Conservation (phyloP, 1,140 invertebrate genomes). For the Trialeurodes vaporariorum region DNA sequence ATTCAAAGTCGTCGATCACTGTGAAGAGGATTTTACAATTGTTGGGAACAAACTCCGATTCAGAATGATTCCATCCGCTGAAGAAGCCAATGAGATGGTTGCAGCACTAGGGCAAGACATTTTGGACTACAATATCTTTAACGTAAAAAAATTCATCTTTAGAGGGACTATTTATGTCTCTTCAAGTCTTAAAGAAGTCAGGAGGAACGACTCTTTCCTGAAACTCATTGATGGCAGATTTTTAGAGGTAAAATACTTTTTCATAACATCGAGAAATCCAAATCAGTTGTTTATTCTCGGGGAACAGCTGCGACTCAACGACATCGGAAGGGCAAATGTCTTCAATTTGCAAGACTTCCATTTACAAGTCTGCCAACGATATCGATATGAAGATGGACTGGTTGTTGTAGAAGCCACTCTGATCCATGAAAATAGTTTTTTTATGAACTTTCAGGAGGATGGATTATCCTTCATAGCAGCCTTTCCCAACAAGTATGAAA, state of each 20-base stretch:
- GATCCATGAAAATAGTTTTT: too few species aligned
- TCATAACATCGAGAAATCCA: neutral
- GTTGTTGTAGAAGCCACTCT: too few species aligned
- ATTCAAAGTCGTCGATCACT: neutral
- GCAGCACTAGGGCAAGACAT: neutral
- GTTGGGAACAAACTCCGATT: neutral
- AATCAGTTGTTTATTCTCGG: too few species aligned
- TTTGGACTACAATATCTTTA: neutral
- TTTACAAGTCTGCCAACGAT: too few species aligned
- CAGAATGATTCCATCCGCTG: neutral
- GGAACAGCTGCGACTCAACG: too few species aligned
- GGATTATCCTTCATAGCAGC: too few species aligned
- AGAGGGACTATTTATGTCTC: neutral
- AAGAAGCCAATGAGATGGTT: neutral
- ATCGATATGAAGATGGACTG: too few species aligned
- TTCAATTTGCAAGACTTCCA: too few species aligned
- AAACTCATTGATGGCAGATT: neutral
- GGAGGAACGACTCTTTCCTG: neutral
- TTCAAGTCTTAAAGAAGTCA: neutral
- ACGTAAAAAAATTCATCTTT: neutral
- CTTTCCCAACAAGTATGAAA: too few species aligned
- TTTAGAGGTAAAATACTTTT: neutral
- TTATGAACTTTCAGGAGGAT: too few species aligned
- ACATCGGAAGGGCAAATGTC: too few species aligned
- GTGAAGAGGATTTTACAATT: neutral